Percentiles rank a stretch among this genome's conserved stretches.
Conservation (phyloP, 2,797 vertebrate genomes). For the Anas acuta region DNA sequence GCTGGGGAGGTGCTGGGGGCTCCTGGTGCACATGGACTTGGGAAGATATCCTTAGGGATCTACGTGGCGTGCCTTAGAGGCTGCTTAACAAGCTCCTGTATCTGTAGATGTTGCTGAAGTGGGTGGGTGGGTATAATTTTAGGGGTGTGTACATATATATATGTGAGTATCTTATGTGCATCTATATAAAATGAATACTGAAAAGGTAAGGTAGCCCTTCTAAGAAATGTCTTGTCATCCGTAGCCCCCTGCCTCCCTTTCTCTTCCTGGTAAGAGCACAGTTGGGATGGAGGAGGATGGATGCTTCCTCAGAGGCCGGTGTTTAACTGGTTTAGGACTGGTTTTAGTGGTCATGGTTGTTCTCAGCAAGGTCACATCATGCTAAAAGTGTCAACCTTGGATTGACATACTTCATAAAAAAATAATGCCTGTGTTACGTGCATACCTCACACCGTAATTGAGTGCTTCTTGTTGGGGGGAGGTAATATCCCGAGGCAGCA, state of each 20-base stretch:
- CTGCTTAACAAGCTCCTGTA: background rate
- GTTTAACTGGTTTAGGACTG: constrained; percentile 20
- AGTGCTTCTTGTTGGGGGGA: background rate
- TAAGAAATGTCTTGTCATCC: background rate
- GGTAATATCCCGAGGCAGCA: constrained; percentile 36
- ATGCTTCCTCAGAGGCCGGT: background rate
- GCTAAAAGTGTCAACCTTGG: constrained; percentile 3
- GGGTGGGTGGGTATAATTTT: background rate
- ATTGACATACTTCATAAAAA: constrained; percentile 33
- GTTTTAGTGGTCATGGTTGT: constrained; percentile 30
- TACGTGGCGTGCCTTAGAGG: background rate
- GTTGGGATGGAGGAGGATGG: background rate
- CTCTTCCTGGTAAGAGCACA: background rate
- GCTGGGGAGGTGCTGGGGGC: background rate
- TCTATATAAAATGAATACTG: background rate
- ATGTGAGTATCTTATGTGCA: background rate
- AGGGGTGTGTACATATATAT: background rate
- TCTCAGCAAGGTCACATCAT: constrained; percentile 26
- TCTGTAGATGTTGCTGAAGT: background rate
- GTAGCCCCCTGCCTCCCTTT: rapidly evolving
- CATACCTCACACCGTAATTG: constrained; percentile 50
- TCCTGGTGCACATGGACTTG: rapidly evolving
- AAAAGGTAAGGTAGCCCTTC: background rate
- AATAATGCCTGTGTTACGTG: constrained; percentile 46
- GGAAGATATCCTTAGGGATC: background rate